Percentiles rank a stretch among this genome's conserved stretches.
phyloP scores from a whole-genome alignment of 2,888 invertebrate genomes.

The Belgica antarctica region DNA sequence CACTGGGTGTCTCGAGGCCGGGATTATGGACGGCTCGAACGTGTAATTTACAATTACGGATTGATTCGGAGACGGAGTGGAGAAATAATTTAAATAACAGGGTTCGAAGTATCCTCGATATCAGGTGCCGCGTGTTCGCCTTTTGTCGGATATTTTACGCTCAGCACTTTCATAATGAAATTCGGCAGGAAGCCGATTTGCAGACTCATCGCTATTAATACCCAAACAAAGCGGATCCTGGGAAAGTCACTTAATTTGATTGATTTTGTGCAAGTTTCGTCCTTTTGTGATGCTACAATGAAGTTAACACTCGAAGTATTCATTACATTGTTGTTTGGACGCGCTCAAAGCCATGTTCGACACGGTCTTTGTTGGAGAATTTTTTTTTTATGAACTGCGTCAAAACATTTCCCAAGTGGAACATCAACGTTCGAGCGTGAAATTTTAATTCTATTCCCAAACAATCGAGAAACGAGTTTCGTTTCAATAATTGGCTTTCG shows the following conservation, averaged over 20 bases:
- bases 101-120: conserved; percentile 3
- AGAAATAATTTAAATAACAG: conserved; percentile 41
- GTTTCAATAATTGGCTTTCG: no score
- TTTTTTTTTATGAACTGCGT: background rate
- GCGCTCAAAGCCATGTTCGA: conserved; percentile 21
- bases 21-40: conserved; percentile 13
- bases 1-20: background rate
- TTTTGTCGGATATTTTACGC: conserved; percentile 9
- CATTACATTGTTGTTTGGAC: conserved; percentile 2
- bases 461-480: conserved; percentile 10
- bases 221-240: background rate
- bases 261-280: conserved; percentile 6
- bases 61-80: conserved; percentile 16
- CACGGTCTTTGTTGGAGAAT: conserved; percentile 6
- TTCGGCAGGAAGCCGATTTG: conserved; percentile 6
- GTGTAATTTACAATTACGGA: conserved; percentile 43
- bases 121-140: conserved; percentile 6
- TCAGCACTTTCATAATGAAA: background rate
- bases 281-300: background rate
- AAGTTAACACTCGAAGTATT: conserved; percentile 17
- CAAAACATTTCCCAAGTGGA: conserved; percentile 21
- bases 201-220: conserved; percentile 31
- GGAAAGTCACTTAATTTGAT: conserved; percentile 39
- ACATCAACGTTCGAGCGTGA: conserved; percentile 35
- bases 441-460: conserved; percentile 37